Base-by-base conservation (phyloP, 2,113 vertebrate species). In the Acanthochromis polyacanthus region DNA sequence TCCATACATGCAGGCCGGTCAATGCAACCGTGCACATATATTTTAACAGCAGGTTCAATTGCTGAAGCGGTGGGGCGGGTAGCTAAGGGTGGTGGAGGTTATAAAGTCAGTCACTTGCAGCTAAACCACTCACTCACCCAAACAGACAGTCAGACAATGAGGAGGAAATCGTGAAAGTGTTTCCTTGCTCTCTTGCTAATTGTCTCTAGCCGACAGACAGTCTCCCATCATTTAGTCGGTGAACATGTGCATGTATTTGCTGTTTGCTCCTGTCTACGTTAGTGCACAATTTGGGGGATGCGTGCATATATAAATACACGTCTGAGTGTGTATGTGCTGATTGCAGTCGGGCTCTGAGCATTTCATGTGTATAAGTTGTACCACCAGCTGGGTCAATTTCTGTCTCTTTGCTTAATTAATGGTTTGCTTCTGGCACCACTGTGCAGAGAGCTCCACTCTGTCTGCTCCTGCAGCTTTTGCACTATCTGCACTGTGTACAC, bases 401-500 rank as follows among this genome's bases (percentile, higher is more conserved):
- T 82, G 62, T 88, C 71, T 80, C 86, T 93, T 90, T 90, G 82
- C 84, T 91, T 93, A 92, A 93, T 93, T 89, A 93, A 93, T 86
- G 89, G 84, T 90, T 85, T 84, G 86, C 86, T 86, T 91, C 63
- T 88, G 86, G 90, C 88, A 73, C 79, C 60, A 52, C 82, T 89
- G 90, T 86, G 80, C 77, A 68, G 81, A 75, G 82, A 82, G 88
- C 85, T 73, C 73, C n/a, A 22, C 73, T 86, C 89, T 85, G 82
- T 88, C 85, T 90, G 73, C 78, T 85, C 81, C 84, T 69, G 86
- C 78, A 78, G 88, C 77, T 89, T 82, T 20, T 64, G 32, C 78
- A 61, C 66, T 64, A 20, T 78, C 80, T 75, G 61, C 78, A 32
- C 70, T 40, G 82, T 75, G 67, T 63, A 55, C 73, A 80, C 86